Evolutionary conservation across 2,888 invertebrate genomes (phyloP).

Genomic region (Lampropteryx suffumata): DNA sequence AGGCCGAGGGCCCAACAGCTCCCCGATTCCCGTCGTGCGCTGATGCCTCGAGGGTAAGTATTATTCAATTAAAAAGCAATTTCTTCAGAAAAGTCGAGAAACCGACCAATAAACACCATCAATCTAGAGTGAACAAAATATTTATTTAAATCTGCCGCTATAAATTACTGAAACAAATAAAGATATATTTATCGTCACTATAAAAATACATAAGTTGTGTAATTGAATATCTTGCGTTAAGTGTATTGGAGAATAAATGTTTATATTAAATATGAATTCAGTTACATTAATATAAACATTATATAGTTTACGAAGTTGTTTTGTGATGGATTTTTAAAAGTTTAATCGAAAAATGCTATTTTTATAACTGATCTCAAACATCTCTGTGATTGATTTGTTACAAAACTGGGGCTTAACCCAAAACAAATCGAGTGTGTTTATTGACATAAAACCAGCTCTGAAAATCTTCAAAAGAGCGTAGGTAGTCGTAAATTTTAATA

Average conservation of each 20-base stretch:
- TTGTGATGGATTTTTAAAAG: not conserved
- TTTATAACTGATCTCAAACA: not conserved
- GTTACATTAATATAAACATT: not conserved
- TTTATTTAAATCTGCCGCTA: constrained; percentile 7
- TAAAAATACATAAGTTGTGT: constrained; percentile 18
- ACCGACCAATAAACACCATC: constrained; percentile 41
- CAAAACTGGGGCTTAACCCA: not conserved
- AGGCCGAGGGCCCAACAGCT: constrained; percentile 64
- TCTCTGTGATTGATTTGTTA: constrained; percentile 1
- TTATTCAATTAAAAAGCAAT: constrained; percentile 82
- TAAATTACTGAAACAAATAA: constrained; percentile 5
- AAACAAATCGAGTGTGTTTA: constrained; percentile 7
- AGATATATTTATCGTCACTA: constrained; percentile 13
- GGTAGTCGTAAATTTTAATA: constrained; percentile 48
- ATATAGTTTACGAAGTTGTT: not conserved
- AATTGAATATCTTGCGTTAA: constrained; percentile 14
- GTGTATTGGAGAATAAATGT: constrained; percentile 5
- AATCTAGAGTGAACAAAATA: constrained; percentile 28
- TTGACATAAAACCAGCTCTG: constrained; percentile 5
- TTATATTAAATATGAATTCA: constrained; percentile 1
- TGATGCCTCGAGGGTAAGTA: constrained; percentile 77
- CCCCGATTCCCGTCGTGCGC: constrained; percentile 49
- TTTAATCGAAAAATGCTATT: not conserved
- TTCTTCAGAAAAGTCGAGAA: constrained; percentile 61
- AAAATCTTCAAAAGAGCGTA: constrained; percentile 10